Conservation (phyloP, 2,113 vertebrate genomes). For the Gymnogyps californianus region DNA sequence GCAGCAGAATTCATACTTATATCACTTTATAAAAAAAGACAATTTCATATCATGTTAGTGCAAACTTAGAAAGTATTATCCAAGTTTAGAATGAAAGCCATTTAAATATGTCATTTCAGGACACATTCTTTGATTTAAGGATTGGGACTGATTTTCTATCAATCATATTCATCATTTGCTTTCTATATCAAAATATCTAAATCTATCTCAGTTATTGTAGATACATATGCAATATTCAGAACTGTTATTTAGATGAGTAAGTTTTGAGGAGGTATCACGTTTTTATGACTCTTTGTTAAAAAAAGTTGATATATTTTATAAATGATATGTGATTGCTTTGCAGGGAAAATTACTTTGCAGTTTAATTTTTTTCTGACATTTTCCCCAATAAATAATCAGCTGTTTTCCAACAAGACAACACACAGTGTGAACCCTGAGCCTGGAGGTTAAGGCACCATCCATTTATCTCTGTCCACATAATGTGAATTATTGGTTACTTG, state of each 20-base stretch:
- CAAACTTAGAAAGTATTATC: neutral
- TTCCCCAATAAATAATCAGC: slow-evolving; percentile 70
- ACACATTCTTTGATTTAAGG: neutral
- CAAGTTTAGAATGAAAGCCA: neutral
- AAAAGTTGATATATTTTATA: slow-evolving; percentile 14
- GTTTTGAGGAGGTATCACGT: neutral
- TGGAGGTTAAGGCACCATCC: slow-evolving; percentile 60
- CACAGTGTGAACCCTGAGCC: slow-evolving; percentile 56
- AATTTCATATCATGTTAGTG: neutral
- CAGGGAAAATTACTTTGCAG: slow-evolving; percentile 64
- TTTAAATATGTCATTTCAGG: neutral
- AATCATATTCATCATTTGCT: neutral
- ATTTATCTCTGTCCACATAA: slow-evolving; percentile 71
- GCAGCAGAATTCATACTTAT: neutral
- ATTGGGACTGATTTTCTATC: neutral
- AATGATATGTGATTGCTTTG: slow-evolving; percentile 37
- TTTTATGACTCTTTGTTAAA: neutral
- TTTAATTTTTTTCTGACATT: slow-evolving; percentile 70
- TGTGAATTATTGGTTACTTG: slow-evolving; percentile 66
- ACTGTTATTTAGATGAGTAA: neutral
- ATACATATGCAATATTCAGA: neutral
- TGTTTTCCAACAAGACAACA: slow-evolving; percentile 56
- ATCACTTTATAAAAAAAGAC: neutral
- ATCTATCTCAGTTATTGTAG: neutral
- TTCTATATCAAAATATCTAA: neutral